phyloP scores from a whole-genome alignment of 2,113 vertebrate genomes.

The Scalopus aquaticus region DNA sequence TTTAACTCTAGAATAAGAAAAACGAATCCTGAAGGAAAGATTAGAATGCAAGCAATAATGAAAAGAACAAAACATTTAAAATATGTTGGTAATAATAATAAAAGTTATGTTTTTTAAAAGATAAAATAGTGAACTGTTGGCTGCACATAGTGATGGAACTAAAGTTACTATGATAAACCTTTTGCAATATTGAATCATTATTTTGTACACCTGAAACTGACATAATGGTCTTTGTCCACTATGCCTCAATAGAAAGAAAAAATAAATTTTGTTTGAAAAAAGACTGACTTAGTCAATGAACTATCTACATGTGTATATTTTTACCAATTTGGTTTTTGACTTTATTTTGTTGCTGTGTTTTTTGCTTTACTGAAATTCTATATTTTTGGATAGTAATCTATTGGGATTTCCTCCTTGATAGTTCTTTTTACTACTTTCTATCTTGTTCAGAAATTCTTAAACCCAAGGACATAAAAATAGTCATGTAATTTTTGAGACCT shows the following conservation, averaged over 20 bases:
- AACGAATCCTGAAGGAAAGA: background rate
- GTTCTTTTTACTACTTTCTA: background rate
- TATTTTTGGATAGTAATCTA: background rate
- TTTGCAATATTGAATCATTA: no score
- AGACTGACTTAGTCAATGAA: background rate
- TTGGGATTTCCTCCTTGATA: background rate
- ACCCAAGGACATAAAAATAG: background rate
- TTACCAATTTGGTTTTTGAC: background rate
- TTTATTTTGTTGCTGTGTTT: background rate
- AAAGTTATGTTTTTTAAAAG: no score
- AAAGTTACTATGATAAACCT: no score
- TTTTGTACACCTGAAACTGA: no score
- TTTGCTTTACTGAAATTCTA: background rate
- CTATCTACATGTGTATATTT: background rate
- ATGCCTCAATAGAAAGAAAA: no score
- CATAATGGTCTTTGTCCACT: no score
- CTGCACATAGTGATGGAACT: no score
- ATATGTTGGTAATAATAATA: background rate
- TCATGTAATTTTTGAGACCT: background rate
- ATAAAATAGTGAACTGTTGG: background rate
- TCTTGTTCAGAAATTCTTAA: constrained; percentile 1
- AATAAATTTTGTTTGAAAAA: no score
- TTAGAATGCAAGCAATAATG: background rate
- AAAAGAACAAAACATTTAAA: background rate
- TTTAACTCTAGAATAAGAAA: background rate